A percentile compares a stretch with the other conserved stretches of the same genome.
These are phyloP conservation scores for Eupeodes luniger DNA, from an alignment of 2,888 invertebrate species.

Conservation along the genomic window DNA sequence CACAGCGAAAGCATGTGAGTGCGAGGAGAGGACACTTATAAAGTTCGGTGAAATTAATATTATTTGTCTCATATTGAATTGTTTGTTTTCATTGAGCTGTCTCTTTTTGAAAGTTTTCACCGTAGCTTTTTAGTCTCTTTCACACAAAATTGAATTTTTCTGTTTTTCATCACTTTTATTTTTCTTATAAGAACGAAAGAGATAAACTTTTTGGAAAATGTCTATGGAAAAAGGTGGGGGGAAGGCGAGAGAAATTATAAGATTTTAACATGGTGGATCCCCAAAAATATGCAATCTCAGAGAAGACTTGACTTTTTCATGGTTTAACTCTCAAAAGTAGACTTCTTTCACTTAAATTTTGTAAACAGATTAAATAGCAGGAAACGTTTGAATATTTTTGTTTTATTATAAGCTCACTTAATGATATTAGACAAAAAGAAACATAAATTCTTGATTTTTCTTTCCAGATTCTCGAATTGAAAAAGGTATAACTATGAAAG, in stretches of 20 bases:
- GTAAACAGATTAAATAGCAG: background rate
- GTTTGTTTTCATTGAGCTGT: conserved; percentile 1
- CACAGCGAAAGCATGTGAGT: background rate
- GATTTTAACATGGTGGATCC: conserved; percentile 52
- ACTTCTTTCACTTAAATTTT: background rate
- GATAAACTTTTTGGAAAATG: background rate
- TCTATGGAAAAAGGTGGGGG: background rate
- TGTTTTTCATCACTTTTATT: background rate
- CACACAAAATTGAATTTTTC: background rate
- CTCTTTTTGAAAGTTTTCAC: background rate
- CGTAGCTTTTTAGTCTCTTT: background rate
- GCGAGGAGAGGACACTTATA: conserved; percentile 7
- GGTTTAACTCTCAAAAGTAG: conserved; percentile 32
- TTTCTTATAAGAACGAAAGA: background rate
- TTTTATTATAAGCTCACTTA: background rate
- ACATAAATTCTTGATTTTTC: background rate
- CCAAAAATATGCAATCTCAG: conserved; percentile 57
- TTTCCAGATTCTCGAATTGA: conserved; percentile 9
- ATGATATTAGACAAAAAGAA: background rate
- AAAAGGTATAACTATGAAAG: conserved; percentile 27
- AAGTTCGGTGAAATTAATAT: background rate
- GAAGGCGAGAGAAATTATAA: conserved; percentile 1
- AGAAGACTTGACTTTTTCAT: conserved; percentile 16
- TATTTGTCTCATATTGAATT: conserved; percentile 21
- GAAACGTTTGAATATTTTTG: background rate